A percentile compares a stretch with the other conserved stretches of the same genome.
phyloP scores from a whole-genome alignment of 2,797 vertebrate species.

The Sylvilagus floridanus region DNA sequence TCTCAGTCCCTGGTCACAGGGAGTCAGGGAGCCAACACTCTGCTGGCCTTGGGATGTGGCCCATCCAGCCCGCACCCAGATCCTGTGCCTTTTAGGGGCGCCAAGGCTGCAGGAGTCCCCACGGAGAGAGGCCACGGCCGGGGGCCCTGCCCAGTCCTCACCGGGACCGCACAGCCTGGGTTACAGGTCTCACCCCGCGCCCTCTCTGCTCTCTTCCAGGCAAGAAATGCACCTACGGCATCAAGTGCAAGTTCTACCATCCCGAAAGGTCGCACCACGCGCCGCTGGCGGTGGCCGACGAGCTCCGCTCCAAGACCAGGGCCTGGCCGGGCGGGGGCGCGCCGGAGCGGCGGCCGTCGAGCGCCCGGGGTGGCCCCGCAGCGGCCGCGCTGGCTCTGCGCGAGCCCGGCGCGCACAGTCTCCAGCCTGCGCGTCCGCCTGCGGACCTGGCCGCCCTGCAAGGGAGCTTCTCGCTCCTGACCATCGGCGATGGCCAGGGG shows the following conservation, averaged over 20 bases:
- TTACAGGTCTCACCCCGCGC: background rate
- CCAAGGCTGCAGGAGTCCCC: no score
- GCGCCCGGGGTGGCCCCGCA: rapidly evolving
- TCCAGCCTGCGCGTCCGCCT: background rate
- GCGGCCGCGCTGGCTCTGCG: rapidly evolving
- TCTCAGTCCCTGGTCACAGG: background rate
- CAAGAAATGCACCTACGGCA: slow-evolving; percentile 95
- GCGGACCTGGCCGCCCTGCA: background rate
- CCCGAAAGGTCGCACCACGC: slow-evolving; percentile 90
- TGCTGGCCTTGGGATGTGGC: background rate
- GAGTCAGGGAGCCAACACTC: background rate
- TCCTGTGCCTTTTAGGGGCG: background rate
- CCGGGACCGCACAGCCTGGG: rapidly evolving
- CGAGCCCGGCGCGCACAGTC: background rate
- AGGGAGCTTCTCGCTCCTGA: slow-evolving; percentile 56
- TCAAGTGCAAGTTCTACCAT: slow-evolving; percentile 95
- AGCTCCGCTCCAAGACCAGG: slow-evolving; percentile 91
- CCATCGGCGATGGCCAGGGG: background rate
- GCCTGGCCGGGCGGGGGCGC: background rate
- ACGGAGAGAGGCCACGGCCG: rapidly evolving
- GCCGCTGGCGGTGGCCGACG: slow-evolving; percentile 93
- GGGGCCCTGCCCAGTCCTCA: rapidly evolving
- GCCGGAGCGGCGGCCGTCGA: slow-evolving; percentile 66
- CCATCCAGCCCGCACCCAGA: rapidly evolving
- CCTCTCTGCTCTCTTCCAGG: slow-evolving; percentile 84